Evolutionary conservation across 1,140 invertebrate genomes (phyloP).

Genomic region (Drosophila mayri): DNA sequence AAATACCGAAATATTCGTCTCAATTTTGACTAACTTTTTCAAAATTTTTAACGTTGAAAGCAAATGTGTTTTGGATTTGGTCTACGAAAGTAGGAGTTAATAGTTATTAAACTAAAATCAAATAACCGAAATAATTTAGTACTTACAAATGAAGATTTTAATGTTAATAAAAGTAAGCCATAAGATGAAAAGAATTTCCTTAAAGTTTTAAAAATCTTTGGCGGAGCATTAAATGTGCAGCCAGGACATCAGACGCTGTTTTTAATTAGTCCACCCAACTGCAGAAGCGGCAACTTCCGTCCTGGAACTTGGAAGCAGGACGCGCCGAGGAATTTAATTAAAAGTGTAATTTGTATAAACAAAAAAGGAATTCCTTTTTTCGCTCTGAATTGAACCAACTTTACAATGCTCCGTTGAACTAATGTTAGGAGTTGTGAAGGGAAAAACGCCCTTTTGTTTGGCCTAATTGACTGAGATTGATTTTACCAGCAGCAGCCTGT

Average conservation of each 20-base stretch:
- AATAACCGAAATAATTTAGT: not conserved
- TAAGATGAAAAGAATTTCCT: not conserved
- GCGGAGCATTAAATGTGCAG: conserved; percentile 7
- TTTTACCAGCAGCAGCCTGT: conserved; percentile 49
- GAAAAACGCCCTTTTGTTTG: conserved; percentile 24
- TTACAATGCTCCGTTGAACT: conserved; percentile 8
- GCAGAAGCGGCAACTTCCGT: conserved; percentile 9
- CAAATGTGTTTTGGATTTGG: not conserved
- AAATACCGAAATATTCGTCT: not conserved
- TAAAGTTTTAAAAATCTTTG: not conserved
- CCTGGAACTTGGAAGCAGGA: conserved; percentile 6
- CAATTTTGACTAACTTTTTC: conserved; percentile 7
- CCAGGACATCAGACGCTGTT: not conserved
- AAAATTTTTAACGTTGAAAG: not conserved
- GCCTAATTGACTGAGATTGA: conserved; percentile 73
- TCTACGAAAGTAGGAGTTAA: not conserved
- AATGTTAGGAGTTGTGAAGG: conserved; percentile 4
- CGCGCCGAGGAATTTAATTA: conserved; percentile 54
- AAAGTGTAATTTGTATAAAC: conserved; percentile 45
- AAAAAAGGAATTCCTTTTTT: conserved; percentile 13
- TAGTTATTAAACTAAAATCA: not conserved
- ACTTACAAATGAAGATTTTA: not conserved
- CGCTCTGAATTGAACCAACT: conserved; percentile 6
- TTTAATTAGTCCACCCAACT: conserved; percentile 24
- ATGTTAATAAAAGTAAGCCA: not conserved